Evolutionary conservation across 23 tunicate genomes (phyloP), one percentile per base, ranked within the genome.

Genomic region (Clavelina lepadiformis): DNA sequence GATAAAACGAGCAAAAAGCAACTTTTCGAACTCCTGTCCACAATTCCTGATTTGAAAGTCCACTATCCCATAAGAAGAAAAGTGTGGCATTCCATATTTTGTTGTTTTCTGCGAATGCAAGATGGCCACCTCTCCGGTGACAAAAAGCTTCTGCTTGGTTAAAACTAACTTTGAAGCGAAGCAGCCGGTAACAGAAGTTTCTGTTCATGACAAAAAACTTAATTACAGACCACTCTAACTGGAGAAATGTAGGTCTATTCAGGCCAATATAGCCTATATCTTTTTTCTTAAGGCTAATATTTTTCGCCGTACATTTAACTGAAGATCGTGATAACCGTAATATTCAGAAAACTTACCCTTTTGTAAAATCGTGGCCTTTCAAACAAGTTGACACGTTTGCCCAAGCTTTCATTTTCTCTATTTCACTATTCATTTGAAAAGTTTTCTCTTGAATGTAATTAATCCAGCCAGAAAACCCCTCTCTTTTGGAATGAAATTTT

Each of bases 21-120:
- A 74, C 80, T 52, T 74, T 74, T n/a, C 35, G 62, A 28, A 74
- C 34, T 32, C 80, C 80, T 1, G 80, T 74, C 80, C 80, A 74
- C 1, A 74, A 35, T 51, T 74, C 80, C 45, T 50, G 50, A 32
- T 31, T 50, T 1, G 13, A 23, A 34, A 62, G 52, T 21, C 80
- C 80, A 1, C 51, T 51, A 18, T 50, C 38, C 28, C 22, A 15
- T 33, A 74, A 34, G 52, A 74, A 74, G 28, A n/a, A 28, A 8
- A 63, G 34, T 5, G 80, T 74, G 34, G 22, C 15, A 32, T 62
- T 74, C 80, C 80, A 62, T n/a, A 37, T 44, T n/a, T 35, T 35
- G 21, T 56, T 38, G 51, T 38, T 47, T 35, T 74, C 80, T n/a
- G 62, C 80, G 52, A 74, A 74, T 30, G 71, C 80, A 3, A 74